Conservation (phyloP, 1,140 invertebrate species). For the Cherax destructor region DNA sequence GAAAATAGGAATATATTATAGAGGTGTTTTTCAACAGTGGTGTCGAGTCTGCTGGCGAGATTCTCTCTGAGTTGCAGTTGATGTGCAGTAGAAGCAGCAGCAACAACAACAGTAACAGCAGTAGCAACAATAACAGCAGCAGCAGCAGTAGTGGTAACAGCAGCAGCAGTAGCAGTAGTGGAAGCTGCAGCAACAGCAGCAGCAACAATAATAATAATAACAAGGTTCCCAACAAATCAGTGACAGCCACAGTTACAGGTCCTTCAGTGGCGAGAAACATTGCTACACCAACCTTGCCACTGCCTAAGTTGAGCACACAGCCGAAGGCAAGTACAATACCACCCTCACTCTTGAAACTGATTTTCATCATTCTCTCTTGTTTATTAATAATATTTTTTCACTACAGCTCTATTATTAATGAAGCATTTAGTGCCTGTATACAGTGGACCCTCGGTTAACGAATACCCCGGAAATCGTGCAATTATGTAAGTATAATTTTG, state of each 20-base stretch:
- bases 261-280: slow-evolving; percentile 14
- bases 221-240: slow-evolving; percentile 13
- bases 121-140: slow-evolving; percentile 11
- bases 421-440: too few species aligned
- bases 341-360: background rate
- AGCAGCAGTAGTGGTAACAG: slow-evolving; percentile 32
- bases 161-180: slow-evolving; percentile 4
- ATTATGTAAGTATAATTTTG: too few species aligned
- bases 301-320: background rate
- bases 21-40: slow-evolving; percentile 21
- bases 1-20: too few species aligned
- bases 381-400: too few species aligned
- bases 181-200: background rate
- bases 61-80: slow-evolving; percentile 55
- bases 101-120: background rate
- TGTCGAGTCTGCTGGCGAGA: slow-evolving; percentile 54
- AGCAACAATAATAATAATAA: slow-evolving; percentile 16
- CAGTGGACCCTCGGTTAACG: too few species aligned
- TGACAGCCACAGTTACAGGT: background rate
- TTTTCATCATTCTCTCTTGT: too few species aligned
- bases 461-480: too few species aligned
- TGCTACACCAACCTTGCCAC: background rate
- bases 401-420: too few species aligned
- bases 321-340: background rate
- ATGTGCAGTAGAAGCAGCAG: slow-evolving; percentile 29